phyloP scores from a whole-genome alignment of 2,113 vertebrate genomes.

The Pelecanoides urinatrix region DNA sequence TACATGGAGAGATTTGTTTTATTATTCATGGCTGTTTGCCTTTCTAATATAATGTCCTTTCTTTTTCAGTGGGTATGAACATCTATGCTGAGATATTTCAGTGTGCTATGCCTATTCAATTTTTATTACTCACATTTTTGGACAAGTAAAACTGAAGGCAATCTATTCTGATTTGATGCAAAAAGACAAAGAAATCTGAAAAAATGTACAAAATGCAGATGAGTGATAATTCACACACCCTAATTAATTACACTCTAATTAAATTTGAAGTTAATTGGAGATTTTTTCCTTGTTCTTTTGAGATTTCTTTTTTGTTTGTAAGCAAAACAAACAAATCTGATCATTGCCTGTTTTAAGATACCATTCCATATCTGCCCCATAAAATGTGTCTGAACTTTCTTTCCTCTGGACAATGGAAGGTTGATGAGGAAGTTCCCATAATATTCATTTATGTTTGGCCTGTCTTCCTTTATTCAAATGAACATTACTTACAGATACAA shows the following conservation, averaged over 20 bases:
- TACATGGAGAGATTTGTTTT: background rate
- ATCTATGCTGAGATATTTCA: background rate
- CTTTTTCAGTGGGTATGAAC: background rate
- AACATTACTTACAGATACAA: background rate
- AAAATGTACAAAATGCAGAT: background rate
- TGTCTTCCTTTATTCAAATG: background rate
- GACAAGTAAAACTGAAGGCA: background rate
- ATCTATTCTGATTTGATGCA: background rate
- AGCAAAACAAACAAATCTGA: background rate
- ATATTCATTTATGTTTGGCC: background rate
- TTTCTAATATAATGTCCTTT: background rate
- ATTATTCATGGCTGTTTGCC: background rate
- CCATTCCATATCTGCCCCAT: background rate
- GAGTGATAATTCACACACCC: background rate
- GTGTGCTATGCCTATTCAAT: background rate
- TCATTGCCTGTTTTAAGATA: background rate
- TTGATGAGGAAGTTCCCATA: background rate
- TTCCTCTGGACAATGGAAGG: background rate
- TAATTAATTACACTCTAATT: conserved; percentile 9
- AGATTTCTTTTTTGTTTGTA: background rate
- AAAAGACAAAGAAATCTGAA: background rate
- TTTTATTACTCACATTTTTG: conserved; percentile 1
- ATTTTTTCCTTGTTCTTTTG: background rate
- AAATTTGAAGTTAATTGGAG: background rate
- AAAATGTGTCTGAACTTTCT: background rate